Evolutionary conservation across 1,140 invertebrate species (phyloP), one percentile per base, ranked within the genome.

Genomic region (Tetramorium alpestre): DNA sequence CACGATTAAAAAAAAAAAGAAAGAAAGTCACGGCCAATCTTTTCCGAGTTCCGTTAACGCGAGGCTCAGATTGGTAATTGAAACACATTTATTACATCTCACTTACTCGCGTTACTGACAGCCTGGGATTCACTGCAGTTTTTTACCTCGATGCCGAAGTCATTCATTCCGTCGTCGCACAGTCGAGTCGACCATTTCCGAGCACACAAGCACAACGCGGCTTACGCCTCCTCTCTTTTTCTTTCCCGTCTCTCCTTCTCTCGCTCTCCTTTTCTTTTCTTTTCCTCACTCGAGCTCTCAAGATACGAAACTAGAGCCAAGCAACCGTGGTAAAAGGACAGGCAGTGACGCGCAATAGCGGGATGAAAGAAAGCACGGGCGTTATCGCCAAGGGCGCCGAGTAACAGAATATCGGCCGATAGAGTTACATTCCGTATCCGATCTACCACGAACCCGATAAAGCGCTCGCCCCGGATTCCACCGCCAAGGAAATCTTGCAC

Each of bases 381-480:
- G 69, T 84, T 84, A 75, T 60, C 69, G 69, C 54, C 69, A 75
- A 75, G 67, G 54, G 69, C 69, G 51, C 41, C 67, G 56, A 62
- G 80, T 84, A 84, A 84, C 54, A 38, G 80, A 84, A 84, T 84
- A 84, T 84, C 80, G 25, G 25, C 69, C 80, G 80, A 84, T 84
- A 72, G 80, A 58, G 80, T 84, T 84, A 84, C 69, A 84, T 60
- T 8, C 69, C 22, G 67, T 44, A 62, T 84, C 80, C 41, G 41
- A 84, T 84, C 69, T 33, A 33, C 41, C 54, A 33, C 62, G 47
- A 58, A 38, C 41, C 25, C 54, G 80, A 73, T 73, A 84, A 47
- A 73, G 41, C 41, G 67, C 25, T 22, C 25, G 38, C 28, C 16
- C 7, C 78, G 51, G 38, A 47, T 82, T 11, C 22, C 7, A 5